These are phyloP conservation scores for Rattus rattus DNA, from an alignment of 2,113 vertebrate species.

Conservation along the genomic window DNA sequence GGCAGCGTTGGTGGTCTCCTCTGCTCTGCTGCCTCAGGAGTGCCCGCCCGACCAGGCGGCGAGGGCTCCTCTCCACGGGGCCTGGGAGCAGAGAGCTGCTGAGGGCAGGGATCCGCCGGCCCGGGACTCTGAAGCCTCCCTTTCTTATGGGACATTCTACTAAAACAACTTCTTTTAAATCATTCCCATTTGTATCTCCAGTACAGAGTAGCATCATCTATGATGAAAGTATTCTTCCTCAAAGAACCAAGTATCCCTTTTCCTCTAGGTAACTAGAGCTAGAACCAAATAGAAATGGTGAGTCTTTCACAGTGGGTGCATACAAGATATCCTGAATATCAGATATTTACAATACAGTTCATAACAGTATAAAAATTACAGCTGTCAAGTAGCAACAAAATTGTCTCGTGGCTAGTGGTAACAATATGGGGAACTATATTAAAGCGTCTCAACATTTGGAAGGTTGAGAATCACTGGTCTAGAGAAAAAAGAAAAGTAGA, in stretches of 20 bases:
- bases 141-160: rapidly evolving
- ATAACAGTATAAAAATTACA: neutral
- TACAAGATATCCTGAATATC: neutral
- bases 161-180: neutral
- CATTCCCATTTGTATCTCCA: neutral
- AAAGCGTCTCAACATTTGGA: neutral
- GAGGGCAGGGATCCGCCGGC: too few relatives aligned
- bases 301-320: neutral
- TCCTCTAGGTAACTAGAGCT: neutral
- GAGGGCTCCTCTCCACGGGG: too few relatives aligned
- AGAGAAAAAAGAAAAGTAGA: neutral
- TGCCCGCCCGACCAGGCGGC: too few relatives aligned
- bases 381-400: neutral
- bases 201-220: neutral
- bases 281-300: neutral
- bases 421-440: neutral
- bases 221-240: neutral
- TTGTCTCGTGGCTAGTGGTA: neutral
- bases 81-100: too few relatives aligned
- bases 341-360: neutral
- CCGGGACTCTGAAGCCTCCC: too few relatives aligned
- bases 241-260: neutral
- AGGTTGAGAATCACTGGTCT: neutral
- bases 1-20: too few relatives aligned
- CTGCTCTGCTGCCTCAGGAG: too few relatives aligned